Evolutionary conservation across 2,888 invertebrate genomes (phyloP).

Genomic region (Caenorhabditis becei): DNA sequence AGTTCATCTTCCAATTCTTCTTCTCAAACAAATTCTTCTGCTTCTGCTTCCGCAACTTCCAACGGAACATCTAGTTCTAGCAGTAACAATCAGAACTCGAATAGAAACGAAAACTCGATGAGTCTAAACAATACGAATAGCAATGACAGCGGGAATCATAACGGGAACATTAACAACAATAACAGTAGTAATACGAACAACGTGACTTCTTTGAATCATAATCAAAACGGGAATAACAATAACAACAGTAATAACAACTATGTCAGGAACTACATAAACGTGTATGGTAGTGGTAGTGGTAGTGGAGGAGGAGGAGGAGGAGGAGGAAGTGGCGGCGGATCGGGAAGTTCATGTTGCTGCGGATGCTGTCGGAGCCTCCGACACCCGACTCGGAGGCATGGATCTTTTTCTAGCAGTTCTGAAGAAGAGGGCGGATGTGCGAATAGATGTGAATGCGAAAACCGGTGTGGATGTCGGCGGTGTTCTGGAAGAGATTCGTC

Average conservation of each 20-base stretch:
- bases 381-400: too few species aligned
- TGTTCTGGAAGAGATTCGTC: not conserved
- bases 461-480: not conserved
- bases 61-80: not conserved
- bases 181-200: conserved; percentile 19
- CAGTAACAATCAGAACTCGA: conserved; percentile 20
- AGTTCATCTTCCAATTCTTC: conserved; percentile 7
- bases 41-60: conserved; percentile 4
- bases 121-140: conserved; percentile 23
- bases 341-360: conserved; percentile 8
- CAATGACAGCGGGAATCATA: conserved; percentile 13
- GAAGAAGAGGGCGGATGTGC: not conserved
- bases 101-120: conserved; percentile 7
- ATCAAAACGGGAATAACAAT: conserved; percentile 32
- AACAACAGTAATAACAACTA: conserved; percentile 36
- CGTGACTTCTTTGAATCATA: conserved; percentile 20
- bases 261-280: conserved; percentile 32
- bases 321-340: conserved; percentile 11
- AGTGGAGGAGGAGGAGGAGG: conserved; percentile 10
- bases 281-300: conserved; percentile 25
- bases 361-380: too few species aligned
- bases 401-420: not conserved
- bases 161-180: conserved; percentile 8
- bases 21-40: conserved; percentile 4
- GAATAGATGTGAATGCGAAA: not conserved